phyloP scores from a whole-genome alignment of 2,113 vertebrate genomes.

The Bagarius yarrelli region DNA sequence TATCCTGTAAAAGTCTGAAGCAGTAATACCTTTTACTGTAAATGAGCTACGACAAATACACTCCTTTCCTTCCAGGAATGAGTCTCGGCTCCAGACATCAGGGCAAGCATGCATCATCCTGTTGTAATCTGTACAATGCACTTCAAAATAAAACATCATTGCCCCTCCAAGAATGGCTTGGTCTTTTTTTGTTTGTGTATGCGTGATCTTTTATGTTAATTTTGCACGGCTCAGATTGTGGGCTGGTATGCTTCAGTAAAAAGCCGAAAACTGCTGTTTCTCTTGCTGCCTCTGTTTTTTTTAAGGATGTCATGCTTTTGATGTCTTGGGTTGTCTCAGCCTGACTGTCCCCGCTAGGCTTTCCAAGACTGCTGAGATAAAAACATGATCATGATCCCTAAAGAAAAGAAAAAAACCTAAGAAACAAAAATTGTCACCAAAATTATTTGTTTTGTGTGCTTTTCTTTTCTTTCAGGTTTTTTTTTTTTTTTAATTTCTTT shows the following conservation, averaged over 20 bases:
- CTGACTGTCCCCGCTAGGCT: constrained; percentile 23
- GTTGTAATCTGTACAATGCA: not conserved
- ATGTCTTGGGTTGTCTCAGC: constrained; percentile 17
- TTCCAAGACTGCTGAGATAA: constrained; percentile 26
- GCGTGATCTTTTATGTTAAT: constrained; percentile 20
- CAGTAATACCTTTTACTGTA: not conserved
- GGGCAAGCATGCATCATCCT: not conserved
- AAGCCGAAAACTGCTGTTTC: constrained; percentile 1
- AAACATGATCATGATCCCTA: constrained; percentile 21
- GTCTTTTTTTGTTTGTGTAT: constrained; percentile 6
- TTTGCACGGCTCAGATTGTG: not conserved
- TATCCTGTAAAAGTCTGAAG: not conserved
- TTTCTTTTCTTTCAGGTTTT: too few relatives aligned
- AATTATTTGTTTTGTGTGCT: too few relatives aligned
- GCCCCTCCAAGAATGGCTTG: constrained; percentile 2
- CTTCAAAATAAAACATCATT: constrained; percentile 1
- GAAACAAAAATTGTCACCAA: too few relatives aligned
- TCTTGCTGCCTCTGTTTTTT: constrained; percentile 11
- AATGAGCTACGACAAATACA: not conserved
- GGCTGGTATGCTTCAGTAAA: not conserved
- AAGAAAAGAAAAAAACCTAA: not conserved
- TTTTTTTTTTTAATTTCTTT: too few relatives aligned
- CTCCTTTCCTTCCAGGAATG: not conserved
- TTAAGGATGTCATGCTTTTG: constrained; percentile 18
- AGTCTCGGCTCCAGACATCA: not conserved